Conservation (phyloP, 92 coral and sea anemone genomes). For the Phenganax marumi region DNA sequence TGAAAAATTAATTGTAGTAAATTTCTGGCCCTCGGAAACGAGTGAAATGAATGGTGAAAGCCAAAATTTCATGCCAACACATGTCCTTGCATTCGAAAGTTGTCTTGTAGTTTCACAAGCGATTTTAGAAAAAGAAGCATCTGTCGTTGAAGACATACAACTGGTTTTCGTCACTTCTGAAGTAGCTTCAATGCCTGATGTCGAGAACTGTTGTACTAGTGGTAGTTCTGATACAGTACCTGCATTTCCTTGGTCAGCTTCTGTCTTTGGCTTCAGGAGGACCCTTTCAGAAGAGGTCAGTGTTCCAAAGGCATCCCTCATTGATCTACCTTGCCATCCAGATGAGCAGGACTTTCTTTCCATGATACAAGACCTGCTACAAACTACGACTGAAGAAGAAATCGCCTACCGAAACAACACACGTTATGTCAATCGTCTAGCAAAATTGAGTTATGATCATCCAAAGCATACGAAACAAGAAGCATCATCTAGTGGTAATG, state of each 20-base stretch:
- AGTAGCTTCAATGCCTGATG: neutral
- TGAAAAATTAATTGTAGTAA: conserved; percentile 31
- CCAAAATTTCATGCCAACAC: conserved; percentile 23
- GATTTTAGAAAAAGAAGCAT: conserved; percentile 22
- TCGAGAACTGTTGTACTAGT: neutral
- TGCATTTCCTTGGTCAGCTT: conserved; percentile 47
- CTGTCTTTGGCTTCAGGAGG: conserved; percentile 29
- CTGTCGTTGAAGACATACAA: neutral
- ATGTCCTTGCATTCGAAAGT: conserved; percentile 45
- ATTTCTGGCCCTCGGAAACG: conserved; percentile 62
- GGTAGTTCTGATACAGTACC: neutral
- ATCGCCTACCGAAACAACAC: conserved; percentile 53
- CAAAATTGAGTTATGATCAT: conserved; percentile 34
- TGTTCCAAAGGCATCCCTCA: conserved; percentile 1
- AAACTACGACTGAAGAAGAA: conserved; percentile 56
- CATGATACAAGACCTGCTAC: conserved; percentile 42
- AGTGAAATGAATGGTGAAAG: conserved; percentile 19
- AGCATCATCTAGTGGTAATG: neutral
- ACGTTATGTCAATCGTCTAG: conserved; percentile 63
- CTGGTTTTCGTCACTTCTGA: conserved; percentile 36
- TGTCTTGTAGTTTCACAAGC: conserved; percentile 32
- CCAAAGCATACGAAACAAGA: neutral
- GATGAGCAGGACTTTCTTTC: conserved; percentile 37
- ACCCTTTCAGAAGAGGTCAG: conserved; percentile 15
- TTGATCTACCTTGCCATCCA: conserved; percentile 21